Percentiles rank a stretch among this genome's conserved stretches.
These are phyloP conservation scores for Xiphydria camelus DNA, from an alignment of 2,888 invertebrate species.

Conservation along the genomic window DNA sequence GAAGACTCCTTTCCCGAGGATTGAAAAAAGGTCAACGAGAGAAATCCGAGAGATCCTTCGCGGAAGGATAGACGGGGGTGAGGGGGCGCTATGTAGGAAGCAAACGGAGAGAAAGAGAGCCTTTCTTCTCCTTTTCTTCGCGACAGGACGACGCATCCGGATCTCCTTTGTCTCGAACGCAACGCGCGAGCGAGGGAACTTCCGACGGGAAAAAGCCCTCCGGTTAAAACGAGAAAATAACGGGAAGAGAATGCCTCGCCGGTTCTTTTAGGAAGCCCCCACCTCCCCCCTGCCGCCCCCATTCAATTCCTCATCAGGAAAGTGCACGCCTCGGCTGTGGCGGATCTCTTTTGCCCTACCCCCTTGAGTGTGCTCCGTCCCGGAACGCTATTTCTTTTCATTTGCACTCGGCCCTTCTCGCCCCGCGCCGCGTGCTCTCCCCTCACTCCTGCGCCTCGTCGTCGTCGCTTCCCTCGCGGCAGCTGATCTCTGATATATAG, in stretches of 20 bases:
- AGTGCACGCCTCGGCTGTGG: conserved; percentile 29
- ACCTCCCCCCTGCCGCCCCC: too few species aligned
- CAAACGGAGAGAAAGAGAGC: too few species aligned
- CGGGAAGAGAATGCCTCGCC: conserved; percentile 29
- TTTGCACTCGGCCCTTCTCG: conserved; percentile 18
- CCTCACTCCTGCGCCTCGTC: conserved; percentile 9
- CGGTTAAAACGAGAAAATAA: conserved; percentile 32
- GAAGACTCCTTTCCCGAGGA: too few species aligned
- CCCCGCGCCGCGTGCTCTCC: conserved; percentile 18
- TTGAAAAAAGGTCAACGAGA: too few species aligned
- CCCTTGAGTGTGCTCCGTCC: conserved; percentile 25
- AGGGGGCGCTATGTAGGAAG: too few species aligned
- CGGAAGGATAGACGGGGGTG: too few species aligned
- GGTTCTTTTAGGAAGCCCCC: conserved; percentile 26
- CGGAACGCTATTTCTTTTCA: conserved; percentile 33
- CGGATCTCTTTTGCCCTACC: conserved; percentile 21
- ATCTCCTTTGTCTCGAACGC: not conserved
- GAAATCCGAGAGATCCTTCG: too few species aligned
- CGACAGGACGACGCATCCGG: not conserved
- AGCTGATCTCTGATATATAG: too few species aligned
- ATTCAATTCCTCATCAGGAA: conserved; percentile 42
- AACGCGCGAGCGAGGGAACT: not conserved
- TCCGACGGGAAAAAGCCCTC: conserved; percentile 18
- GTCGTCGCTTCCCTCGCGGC: conserved; percentile 8
- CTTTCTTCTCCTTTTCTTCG: not conserved